Percentiles rank a stretch among this genome's conserved stretches.
Evolutionary conservation across 2,113 vertebrate species (phyloP).

Genomic region (Cryptotis parvus): DNA sequence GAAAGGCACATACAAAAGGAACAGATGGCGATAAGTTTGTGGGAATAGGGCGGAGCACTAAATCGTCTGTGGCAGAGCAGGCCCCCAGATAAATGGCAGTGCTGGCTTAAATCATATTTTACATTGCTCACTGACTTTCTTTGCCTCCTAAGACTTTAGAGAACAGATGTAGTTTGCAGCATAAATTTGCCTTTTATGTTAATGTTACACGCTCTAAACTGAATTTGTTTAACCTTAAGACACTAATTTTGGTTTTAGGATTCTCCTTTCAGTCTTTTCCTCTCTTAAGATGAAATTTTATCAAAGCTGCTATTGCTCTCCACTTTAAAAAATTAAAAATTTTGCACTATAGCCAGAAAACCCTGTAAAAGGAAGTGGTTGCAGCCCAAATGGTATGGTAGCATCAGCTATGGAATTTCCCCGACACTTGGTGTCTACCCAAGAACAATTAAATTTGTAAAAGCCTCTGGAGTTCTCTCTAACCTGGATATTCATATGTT

Average conservation of each 20-base stretch:
- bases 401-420: neutral
- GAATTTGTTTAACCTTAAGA: slow-evolving; percentile 60
- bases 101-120: slow-evolving; percentile 67
- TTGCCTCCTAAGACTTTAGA: slow-evolving; percentile 70
- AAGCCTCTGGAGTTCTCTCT: slow-evolving; percentile 10
- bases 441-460: slow-evolving; percentile 45
- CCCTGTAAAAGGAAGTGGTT: neutral
- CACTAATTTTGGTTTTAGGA: slow-evolving; percentile 54
- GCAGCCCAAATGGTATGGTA: neutral
- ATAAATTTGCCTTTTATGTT: slow-evolving; percentile 50
- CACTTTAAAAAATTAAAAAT: neutral
- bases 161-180: slow-evolving; percentile 51
- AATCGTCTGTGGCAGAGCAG: slow-evolving; percentile 73
- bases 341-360: neutral
- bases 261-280: slow-evolving; percentile 36
- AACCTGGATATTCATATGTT: neutral
- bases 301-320: slow-evolving; percentile 34
- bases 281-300: slow-evolving; percentile 43
- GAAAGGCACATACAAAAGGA: slow-evolving; percentile 62
- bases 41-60: slow-evolving; percentile 61
- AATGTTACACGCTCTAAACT: slow-evolving; percentile 14
- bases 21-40: slow-evolving; percentile 77
- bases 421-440: neutral
- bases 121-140: slow-evolving; percentile 69
- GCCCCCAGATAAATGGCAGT: slow-evolving; percentile 63